phyloP scores from a whole-genome alignment of 2,797 vertebrate genomes.

The Lagorchestes hirsutus region DNA sequence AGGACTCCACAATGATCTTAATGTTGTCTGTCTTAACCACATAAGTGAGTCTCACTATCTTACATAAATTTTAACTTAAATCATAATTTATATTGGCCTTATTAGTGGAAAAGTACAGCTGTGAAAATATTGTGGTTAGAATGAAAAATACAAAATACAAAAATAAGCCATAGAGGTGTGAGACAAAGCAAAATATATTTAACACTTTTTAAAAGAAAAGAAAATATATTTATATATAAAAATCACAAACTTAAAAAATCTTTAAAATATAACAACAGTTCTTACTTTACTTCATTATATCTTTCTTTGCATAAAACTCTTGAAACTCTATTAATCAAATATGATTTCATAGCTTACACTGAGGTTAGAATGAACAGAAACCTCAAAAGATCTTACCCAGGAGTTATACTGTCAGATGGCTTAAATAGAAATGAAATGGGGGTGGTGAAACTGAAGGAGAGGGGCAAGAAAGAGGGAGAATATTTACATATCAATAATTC shows the following conservation, averaged over 20 bases:
- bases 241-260: too few species aligned
- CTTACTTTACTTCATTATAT: too few species aligned
- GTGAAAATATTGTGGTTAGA: neutral
- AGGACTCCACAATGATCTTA: neutral
- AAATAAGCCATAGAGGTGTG: neutral
- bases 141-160: neutral
- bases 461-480: neutral
- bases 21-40: neutral
- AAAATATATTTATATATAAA: neutral
- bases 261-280: neutral
- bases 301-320: neutral
- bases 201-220: neutral
- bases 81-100: neutral
- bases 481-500: too few species aligned
- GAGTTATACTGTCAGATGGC: neutral
- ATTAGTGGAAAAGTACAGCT: neutral
- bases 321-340: neutral
- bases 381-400: neutral
- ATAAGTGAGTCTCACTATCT: neutral
- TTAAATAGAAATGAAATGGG: neutral
- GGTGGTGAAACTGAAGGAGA: neutral
- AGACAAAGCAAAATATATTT: fast-evolving
- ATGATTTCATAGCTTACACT: neutral
- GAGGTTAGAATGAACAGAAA: neutral
- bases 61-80: neutral